phyloP scores from a whole-genome alignment of 2,888 invertebrate species.

The Mechanitis mazaeus region DNA sequence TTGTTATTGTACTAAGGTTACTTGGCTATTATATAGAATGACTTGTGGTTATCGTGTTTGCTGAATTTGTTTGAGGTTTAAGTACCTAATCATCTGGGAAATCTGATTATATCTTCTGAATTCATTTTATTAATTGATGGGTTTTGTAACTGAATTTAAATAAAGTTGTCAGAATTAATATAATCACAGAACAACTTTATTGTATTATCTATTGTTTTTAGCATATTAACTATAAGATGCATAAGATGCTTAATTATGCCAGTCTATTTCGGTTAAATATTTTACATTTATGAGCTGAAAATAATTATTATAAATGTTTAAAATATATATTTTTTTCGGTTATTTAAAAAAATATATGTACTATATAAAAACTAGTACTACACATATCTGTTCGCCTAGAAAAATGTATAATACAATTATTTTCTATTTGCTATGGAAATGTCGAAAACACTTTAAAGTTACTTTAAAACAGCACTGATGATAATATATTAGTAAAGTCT shows the following conservation, averaged over 20 bases:
- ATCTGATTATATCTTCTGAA: conserved; percentile 2
- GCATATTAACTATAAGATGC: too few species aligned
- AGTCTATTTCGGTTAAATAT: too few species aligned
- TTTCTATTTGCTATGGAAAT: too few species aligned
- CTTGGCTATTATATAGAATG: conserved; percentile 15
- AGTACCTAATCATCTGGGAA: conserved; percentile 6
- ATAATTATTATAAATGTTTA: too few species aligned
- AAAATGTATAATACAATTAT: too few species aligned
- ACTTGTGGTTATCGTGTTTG: conserved; percentile 17
- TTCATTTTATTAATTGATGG: neutral
- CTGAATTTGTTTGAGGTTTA: conserved; percentile 7
- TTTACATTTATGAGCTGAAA: too few species aligned
- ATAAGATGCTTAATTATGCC: too few species aligned
- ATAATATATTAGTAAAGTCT: neutral
- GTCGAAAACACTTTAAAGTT: neutral
- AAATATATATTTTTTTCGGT: too few species aligned
- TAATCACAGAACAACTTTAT: neutral
- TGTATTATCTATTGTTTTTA: too few species aligned
- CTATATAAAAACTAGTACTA: too few species aligned
- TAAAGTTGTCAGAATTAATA: neutral
- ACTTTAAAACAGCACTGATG: neutral
- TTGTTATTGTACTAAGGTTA: conserved; percentile 18
- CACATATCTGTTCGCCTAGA: too few species aligned
- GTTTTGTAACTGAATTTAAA: neutral
- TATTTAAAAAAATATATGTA: too few species aligned